Base-by-base conservation (phyloP, 2,797 vertebrate species). In the Chrysocyon brachyurus region DNA sequence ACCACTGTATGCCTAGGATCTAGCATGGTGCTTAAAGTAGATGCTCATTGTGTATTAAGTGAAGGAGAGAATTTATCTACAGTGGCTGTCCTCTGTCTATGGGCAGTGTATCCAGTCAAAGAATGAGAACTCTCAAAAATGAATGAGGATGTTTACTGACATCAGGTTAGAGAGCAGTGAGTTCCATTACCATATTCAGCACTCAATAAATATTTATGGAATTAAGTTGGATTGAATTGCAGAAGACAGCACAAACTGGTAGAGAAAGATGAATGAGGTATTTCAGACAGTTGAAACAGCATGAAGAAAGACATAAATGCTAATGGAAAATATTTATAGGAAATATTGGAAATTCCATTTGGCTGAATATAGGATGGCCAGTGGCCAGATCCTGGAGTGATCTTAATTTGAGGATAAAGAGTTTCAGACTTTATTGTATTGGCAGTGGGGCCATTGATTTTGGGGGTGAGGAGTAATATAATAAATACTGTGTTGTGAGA, bases 361-460 rank as follows among this genome's bases (percentile, higher is more conserved):
- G 79, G 40, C 52, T 92, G 52, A 95, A 88, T 21, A 46, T 1
- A 84, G 73, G 49, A 87, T 61, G 46, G 52, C 24, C 31, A 72
- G 31, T 90, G 64, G 83, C 56, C 87, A 97, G 81, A 81, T 85
- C 31, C 73, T 93, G 40, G 68, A 68, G 28, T 82, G 17, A 56
- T 90, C 64, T 93, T 88, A 96, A 89, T 54, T 95, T 89, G 84
- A 94, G 82, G 59, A 26, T 84, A 73, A 92, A 17, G 36, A 24
- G 28, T 49, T 75, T 91, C 64, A 52, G 54, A 64, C 12, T 94
- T 96, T 73, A 87, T 36, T 90, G 36, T 68, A 49, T 17, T 24
- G 36, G 57, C n/a, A 72, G 12, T 86, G 49, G 15, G 68, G 12
- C 36, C 92, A 63, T 33, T 95, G 91, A 64, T 52, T 91, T 87